Base-by-base conservation (phyloP, 64 coral and sea anemone species). In the Porites australiensis region DNA sequence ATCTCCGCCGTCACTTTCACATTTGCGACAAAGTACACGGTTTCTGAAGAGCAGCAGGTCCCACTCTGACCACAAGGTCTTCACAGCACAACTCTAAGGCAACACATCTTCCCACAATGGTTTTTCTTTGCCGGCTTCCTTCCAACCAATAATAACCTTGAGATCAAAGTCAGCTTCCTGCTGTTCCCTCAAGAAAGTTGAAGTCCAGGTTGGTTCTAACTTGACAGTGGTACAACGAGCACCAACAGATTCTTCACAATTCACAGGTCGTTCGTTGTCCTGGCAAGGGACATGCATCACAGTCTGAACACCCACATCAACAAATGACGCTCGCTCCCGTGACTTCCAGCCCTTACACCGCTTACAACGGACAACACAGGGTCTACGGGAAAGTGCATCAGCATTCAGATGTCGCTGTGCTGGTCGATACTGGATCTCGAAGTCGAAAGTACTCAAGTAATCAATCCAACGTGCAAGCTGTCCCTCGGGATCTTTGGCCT, bases 21-120 rank as follows among this genome's bases (percentile, higher is more conserved):
- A 74, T 12, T 74, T 74, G 8, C 70, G 37, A 46, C 14, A 44
- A 23, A 74, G 9, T 13, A 74, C 37, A 15, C 70, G 27, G 14
- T 74, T 43, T 46, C 27, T 74, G 16, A 82, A 22, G 16, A 61
- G 13, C 37, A 93, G 58, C 48, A 76, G 14, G 46, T 57, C 74
- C 84, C 84, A 93, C 77, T 88, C 85, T 10, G 85, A 44, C 83
- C 92, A 88, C 53, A 88, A 94, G 2, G 64, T 69, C 27, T 74
- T 74, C 27, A 74, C 44, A 2, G 27, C 12, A 3, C 6, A 9
- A 44, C 70, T 47, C 27, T 74, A 23, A 10, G 46, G 37, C 4
- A 10, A 45, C 3, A 74, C 44, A 3, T 13, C 13, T 11, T 74
- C 70, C 70, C 70, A 74, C 14, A 43, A 3, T 74, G 70, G 70